A percentile compares a stretch with the other conserved stretches of the same genome.
These are phyloP conservation scores for Pangasius sanitwongsei DNA, from an alignment of 2,797 vertebrate genomes.

Conservation along the genomic window DNA sequence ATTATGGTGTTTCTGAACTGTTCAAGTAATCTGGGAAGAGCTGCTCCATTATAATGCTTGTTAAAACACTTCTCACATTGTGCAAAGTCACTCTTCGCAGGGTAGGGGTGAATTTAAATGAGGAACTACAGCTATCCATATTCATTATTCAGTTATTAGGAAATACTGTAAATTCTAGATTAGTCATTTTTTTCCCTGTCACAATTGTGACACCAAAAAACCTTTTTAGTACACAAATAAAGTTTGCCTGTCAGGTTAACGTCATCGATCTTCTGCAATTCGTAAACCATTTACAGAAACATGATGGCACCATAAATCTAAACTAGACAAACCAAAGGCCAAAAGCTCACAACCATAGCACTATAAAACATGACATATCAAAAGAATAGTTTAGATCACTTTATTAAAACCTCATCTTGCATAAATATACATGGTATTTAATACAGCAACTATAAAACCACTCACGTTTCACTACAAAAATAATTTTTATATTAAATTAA, in stretches of 20 bases:
- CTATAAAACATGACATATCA: not conserved
- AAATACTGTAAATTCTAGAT: not conserved
- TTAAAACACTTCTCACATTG: not conserved
- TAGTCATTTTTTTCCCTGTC: not conserved
- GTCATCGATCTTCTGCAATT: not conserved
- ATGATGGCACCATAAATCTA: not conserved
- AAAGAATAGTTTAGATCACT: slow-evolving; percentile 32
- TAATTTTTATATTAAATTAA: slow-evolving; percentile 38
- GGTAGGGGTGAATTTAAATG: not conserved
- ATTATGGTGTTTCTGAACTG: not conserved
- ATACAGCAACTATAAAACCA: slow-evolving; percentile 20
- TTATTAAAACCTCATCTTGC: slow-evolving; percentile 62
- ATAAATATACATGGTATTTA: slow-evolving; percentile 45
- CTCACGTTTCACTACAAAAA: slow-evolving; percentile 37
- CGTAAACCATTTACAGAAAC: not conserved
- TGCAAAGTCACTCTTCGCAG: not conserved
- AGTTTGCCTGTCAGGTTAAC: not conserved
- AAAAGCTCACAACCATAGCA: not conserved
- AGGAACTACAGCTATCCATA: not conserved
- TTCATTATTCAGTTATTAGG: not conserved
- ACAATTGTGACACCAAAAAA: not conserved
- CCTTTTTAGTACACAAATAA: too few species aligned
- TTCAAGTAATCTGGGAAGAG: not conserved
- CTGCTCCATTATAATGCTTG: not conserved
- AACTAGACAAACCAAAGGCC: not conserved